A percentile compares a stretch with the other conserved stretches of the same genome.
phyloP scores from a whole-genome alignment of 2,797 vertebrate genomes.

The Scolopax bukidnonensis region DNA sequence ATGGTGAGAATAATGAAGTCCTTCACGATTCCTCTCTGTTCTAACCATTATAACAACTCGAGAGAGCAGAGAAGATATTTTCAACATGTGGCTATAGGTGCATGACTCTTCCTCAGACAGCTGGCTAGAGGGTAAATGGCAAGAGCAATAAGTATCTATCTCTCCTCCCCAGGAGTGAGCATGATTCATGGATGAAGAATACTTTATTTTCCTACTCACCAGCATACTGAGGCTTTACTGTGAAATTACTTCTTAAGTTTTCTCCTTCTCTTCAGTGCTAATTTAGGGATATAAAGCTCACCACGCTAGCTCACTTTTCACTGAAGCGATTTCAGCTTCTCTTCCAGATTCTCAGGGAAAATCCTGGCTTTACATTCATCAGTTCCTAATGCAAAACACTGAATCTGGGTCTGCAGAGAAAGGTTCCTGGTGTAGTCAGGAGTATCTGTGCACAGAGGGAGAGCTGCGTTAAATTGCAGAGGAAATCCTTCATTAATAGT shows the following conservation, averaged over 20 bases:
- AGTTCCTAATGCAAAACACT: slow-evolving; percentile 63
- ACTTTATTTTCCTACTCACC: slow-evolving; percentile 35
- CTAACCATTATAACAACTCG: background rate
- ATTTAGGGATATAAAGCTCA: slow-evolving; percentile 52
- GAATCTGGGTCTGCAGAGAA: slow-evolving; percentile 36
- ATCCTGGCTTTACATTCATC: slow-evolving; percentile 44
- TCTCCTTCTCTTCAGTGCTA: slow-evolving; percentile 3
- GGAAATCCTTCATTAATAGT: slow-evolving; percentile 12
- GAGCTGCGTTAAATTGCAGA: slow-evolving; percentile 15
- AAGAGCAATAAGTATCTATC: slow-evolving; percentile 30
- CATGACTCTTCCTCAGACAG: slow-evolving; percentile 51
- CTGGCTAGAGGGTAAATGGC: slow-evolving; percentile 46
- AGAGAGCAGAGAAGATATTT: slow-evolving; percentile 32
- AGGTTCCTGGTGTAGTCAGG: background rate
- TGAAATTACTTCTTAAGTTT: slow-evolving; percentile 45
- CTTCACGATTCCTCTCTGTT: slow-evolving; percentile 22
- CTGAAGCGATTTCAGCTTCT: slow-evolving; percentile 33
- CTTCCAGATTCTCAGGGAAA: slow-evolving; percentile 40
- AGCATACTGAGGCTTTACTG: slow-evolving; percentile 7
- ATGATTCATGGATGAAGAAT: slow-evolving; percentile 45
- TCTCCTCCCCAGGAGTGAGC: background rate
- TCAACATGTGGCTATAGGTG: slow-evolving; percentile 26
- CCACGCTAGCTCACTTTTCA: slow-evolving; percentile 1
- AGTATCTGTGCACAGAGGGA: background rate
- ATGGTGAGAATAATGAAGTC: slow-evolving; percentile 45